phyloP scores from a whole-genome alignment of 2,888 invertebrate genomes.

The Helleia helle region DNA sequence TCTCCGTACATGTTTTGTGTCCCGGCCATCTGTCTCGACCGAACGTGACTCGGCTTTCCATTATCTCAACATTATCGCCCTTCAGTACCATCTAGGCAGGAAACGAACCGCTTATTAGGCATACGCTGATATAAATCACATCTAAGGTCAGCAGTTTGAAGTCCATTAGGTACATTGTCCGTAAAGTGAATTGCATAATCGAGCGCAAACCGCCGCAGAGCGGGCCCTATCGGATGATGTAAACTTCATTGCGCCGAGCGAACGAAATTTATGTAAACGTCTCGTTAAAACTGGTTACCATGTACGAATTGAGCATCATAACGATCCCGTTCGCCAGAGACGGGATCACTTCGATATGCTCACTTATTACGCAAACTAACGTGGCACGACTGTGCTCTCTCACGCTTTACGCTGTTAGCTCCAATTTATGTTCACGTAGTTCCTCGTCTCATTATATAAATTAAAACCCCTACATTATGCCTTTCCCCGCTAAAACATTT shows the following conservation, averaged over 20 bases:
- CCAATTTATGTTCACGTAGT: slow-evolving; percentile 54
- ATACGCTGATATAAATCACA: slow-evolving; percentile 8
- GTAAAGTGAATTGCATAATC: slow-evolving; percentile 18
- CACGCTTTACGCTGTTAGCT: slow-evolving; percentile 47
- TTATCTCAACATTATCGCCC: slow-evolving; percentile 1
- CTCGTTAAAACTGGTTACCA: slow-evolving; percentile 25
- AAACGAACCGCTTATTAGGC: slow-evolving; percentile 36
- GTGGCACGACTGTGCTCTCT: slow-evolving; percentile 57
- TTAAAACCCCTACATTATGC: slow-evolving; percentile 37
- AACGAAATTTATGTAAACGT: slow-evolving; percentile 7
- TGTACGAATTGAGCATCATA: slow-evolving; percentile 41
- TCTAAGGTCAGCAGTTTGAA: neutral
- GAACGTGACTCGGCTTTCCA: neutral
- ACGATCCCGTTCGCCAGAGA: slow-evolving; percentile 34
- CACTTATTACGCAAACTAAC: slow-evolving; percentile 59
- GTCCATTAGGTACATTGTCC: slow-evolving; percentile 17
- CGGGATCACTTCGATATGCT: slow-evolving; percentile 24
- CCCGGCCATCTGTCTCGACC: neutral
- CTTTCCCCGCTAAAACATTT: neutral
- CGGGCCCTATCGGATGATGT: slow-evolving; percentile 6
- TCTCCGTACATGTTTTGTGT: neutral
- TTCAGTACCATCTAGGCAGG: slow-evolving; percentile 12
- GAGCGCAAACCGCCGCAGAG: slow-evolving; percentile 13
- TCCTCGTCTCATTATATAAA: slow-evolving; percentile 58
- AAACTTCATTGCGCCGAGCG: slow-evolving; percentile 6